Evolutionary conservation across 2,113 vertebrate species (phyloP).

Genomic region (Chaenocephalus aceratus): DNA sequence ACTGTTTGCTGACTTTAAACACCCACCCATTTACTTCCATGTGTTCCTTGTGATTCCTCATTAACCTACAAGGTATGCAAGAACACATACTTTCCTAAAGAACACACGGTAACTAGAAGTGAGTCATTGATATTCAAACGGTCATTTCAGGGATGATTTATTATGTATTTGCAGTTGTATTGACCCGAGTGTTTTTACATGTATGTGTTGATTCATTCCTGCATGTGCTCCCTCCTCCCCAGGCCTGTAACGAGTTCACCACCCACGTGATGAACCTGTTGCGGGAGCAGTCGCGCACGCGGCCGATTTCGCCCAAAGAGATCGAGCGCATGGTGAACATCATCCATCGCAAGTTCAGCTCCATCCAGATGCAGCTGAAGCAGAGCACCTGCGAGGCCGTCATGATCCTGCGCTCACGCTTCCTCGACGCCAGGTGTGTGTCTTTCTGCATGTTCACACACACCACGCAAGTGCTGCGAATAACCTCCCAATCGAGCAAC

Average conservation of each 20-base stretch:
- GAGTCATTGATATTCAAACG: too few species aligned
- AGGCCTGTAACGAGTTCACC: conserved; percentile 99
- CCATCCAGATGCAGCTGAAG: conserved; percentile 99
- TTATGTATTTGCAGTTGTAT: not conserved
- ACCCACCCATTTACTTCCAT: too few species aligned
- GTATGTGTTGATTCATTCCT: not conserved
- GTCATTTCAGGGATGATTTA: not conserved
- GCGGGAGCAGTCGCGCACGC: conserved; percentile 95
- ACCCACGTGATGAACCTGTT: conserved; percentile 99
- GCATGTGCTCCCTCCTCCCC: conserved; percentile 35
- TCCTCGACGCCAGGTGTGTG: conserved; percentile 94
- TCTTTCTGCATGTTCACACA: not conserved
- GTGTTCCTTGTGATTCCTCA: too few species aligned
- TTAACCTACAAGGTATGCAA: too few species aligned
- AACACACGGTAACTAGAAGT: too few species aligned
- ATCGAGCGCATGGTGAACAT: conserved; percentile 98
- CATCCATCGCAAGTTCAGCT: conserved; percentile 99
- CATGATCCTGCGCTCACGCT: conserved; percentile 98
- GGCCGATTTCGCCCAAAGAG: conserved; percentile 98
- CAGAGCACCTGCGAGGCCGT: conserved; percentile 99
- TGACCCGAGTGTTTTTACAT: conserved; percentile 1
- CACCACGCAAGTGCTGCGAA: conserved; percentile 8
- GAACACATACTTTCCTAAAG: too few species aligned
- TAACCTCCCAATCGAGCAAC: conserved; percentile 21
- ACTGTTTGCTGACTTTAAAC: too few species aligned